A percentile compares a stretch with the other conserved stretches of the same genome.
Conservation (phyloP, 2,797 vertebrate genomes). For the Acipenser ruthenus region DNA sequence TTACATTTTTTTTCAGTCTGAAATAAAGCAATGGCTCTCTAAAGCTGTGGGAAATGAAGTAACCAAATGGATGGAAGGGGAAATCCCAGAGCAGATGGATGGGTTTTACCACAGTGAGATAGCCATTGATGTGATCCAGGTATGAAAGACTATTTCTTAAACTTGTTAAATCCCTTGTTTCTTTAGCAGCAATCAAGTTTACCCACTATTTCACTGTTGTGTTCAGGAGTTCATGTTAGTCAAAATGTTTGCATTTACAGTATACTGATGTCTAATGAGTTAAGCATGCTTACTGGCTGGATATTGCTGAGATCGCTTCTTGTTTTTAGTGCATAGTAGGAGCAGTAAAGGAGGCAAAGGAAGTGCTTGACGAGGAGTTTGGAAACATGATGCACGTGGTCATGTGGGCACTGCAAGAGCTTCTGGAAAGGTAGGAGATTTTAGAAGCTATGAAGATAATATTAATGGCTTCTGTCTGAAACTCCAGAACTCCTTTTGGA, state of each 20-base stretch:
- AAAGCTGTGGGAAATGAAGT: conserved; percentile 62
- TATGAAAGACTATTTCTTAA: conserved; percentile 33
- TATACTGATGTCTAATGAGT: too few relatives aligned
- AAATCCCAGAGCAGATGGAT: conserved; percentile 56
- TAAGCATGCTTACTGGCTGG: too few relatives aligned
- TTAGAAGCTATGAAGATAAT: too few relatives aligned
- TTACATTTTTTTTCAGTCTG: conserved; percentile 38
- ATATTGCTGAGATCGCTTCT: too few relatives aligned
- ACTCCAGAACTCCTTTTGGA: too few relatives aligned
- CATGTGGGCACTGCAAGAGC: conserved; percentile 33
- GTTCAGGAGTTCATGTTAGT: too few relatives aligned
- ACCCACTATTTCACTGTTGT: too few relatives aligned
- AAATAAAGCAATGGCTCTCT: conserved; percentile 47
- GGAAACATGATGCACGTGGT: conserved; percentile 31
- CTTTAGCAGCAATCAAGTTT: conserved; percentile 28
- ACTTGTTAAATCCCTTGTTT: background rate
- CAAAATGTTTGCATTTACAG: too few relatives aligned
- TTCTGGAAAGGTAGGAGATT: conserved; percentile 30
- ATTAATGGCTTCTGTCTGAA: too few relatives aligned
- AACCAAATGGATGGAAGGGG: conserved; percentile 54
- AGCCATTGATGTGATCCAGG: conserved; percentile 73
- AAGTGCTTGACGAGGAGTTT: conserved; percentile 28
- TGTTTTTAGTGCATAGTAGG: conserved; percentile 22
- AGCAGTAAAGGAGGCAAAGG: conserved; percentile 24
- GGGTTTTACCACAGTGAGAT: conserved; percentile 66